Base-by-base conservation (phyloP, 2,888 invertebrate genomes). In the Spicauda simplicius region DNA sequence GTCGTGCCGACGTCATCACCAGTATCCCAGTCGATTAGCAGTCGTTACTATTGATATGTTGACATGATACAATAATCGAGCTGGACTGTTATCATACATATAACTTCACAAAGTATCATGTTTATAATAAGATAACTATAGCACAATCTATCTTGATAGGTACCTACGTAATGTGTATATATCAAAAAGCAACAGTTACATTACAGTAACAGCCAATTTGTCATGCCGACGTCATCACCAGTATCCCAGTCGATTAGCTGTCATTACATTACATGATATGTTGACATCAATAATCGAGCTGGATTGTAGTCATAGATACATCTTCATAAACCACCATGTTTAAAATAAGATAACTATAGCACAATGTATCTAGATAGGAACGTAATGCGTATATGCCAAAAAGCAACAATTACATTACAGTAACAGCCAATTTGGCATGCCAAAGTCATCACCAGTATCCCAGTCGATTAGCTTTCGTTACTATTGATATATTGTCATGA, bases 1-100 rank as follows among this genome's bases (percentile, higher is more conserved):
- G 45, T 45, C 45, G n/a, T 12, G 45, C 45, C n/a, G 45, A n/a
- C 41, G 14, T 45, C 41, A 45, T 45, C 41, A 45, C 41, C 41
- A 1, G 14, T 45, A 37, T 45, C 41, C 41, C 41, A 45, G 41
- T 45, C 41, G 41, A 45, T 45, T 45, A 45, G 41, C 41, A 14
- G 41, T 45, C 41, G 14, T 45, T 45, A 45, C 41, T 14, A 45
- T 45, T 45, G 41, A 45, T 45, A 45, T 45, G n/a, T 45, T 45
- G 41, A 45, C 41, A 45, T 45, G 41, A n/a, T 45, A 45, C 41
- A 45, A 45, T 45, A 45, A 45, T 45, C 41, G n/a, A n/a, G n/a
- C n/a, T n/a, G n/a, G n/a, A n/a, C n/a, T n/a, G n/a, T n/a, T n/a
- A n/a, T n/a, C n/a, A n/a, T n/a, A n/a, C n/a, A n/a, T n/a, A n/a